Conservation (phyloP, 2,797 vertebrate species). For the Cercopithecus petaurista region DNA sequence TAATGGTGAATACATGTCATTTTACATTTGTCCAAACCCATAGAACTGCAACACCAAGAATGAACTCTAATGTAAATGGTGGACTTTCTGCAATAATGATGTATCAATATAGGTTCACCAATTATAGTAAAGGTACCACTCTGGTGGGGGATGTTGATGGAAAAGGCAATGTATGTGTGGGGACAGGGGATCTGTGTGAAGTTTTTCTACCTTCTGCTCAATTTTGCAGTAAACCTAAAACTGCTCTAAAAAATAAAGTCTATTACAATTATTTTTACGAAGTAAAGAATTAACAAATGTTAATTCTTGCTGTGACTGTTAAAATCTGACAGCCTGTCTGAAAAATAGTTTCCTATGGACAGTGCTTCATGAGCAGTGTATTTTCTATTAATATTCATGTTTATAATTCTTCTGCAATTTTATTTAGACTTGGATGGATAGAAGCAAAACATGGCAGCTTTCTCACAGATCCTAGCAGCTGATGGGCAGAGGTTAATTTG, state of each 20-base stretch:
- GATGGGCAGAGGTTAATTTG: slow-evolving; percentile 98
- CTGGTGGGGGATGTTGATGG: not conserved
- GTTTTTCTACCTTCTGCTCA: not conserved
- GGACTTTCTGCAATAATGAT: not conserved
- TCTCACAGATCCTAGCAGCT: slow-evolving; percentile 96
- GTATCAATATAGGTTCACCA: not conserved
- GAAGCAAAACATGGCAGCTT: slow-evolving; percentile 92
- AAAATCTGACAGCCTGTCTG: slow-evolving; percentile 57
- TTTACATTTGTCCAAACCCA: not conserved
- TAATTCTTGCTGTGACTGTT: slow-evolving; percentile 12
- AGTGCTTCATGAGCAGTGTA: slow-evolving; percentile 77
- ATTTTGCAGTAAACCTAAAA: not conserved
- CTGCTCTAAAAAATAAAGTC: not conserved
- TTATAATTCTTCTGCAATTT: slow-evolving; percentile 94
- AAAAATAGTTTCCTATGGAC: slow-evolving; percentile 72
- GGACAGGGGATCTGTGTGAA: not conserved
- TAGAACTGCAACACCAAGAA: not conserved
- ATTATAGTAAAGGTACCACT: not conserved
- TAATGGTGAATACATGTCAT: no score
- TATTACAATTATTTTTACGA: not conserved
- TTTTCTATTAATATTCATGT: slow-evolving; percentile 95
- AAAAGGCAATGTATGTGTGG: not conserved
- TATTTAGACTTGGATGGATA: slow-evolving; percentile 88
- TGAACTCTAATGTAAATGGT: not conserved
- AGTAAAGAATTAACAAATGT: not conserved